Conservation (phyloP, 2,888 invertebrate genomes). For the Sminthurides aquaticus region DNA sequence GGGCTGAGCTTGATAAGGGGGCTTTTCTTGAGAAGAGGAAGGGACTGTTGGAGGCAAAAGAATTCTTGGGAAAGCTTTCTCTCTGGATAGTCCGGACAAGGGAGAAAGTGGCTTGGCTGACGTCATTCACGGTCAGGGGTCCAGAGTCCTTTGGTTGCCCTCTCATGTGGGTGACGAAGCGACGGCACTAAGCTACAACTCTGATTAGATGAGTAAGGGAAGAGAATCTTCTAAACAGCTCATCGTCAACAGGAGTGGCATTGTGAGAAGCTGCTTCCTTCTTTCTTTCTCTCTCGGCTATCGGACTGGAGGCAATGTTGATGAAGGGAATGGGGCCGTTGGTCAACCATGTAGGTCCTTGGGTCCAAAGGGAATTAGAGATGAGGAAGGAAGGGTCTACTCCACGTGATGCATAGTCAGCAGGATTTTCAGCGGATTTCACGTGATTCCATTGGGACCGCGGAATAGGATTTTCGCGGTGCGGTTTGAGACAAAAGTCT, state of each 20-base stretch:
- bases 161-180: neutral
- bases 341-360: neutral
- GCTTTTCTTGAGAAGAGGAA: no score
- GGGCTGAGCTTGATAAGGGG: no score
- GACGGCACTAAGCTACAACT: neutral
- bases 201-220: no score
- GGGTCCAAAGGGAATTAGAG: neutral
- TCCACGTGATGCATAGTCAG: neutral
- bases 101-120: neutral
- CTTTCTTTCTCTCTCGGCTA: no score
- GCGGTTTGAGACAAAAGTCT: neutral
- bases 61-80: neutral
- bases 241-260: no score
- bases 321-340: no score
- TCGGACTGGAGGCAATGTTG: no score
- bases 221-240: no score
- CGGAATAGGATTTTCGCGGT: neutral
- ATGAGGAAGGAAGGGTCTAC: neutral
- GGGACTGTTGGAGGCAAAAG: no score
- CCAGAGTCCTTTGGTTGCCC: neutral
- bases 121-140: neutral
- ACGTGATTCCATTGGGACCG: neutral
- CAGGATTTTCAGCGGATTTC: neutral
- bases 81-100: neutral
- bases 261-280: no score